Conservation (phyloP, 2,797 vertebrate species). For the Leptodactylus fallax region DNA sequence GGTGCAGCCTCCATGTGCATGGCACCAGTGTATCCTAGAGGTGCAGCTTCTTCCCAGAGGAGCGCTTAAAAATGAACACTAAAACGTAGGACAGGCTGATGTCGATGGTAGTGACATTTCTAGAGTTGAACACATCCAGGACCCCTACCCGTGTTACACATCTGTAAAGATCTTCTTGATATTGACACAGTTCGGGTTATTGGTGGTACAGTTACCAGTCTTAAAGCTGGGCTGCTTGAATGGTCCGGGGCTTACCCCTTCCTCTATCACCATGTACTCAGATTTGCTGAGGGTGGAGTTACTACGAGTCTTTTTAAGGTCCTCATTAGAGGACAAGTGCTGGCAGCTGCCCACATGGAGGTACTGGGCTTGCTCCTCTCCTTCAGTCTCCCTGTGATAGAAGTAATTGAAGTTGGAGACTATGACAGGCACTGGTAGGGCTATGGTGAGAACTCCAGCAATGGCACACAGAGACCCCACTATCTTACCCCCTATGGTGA, state of each 20-base stretch:
- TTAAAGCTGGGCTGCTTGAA: constrained; percentile 88
- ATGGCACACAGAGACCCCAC: constrained; percentile 97
- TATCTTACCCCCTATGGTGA: constrained; percentile 96
- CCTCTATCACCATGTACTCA: constrained; percentile 93
- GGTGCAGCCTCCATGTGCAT: constrained; percentile 60
- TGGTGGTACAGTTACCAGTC: constrained; percentile 81
- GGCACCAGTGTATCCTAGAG: constrained; percentile 54
- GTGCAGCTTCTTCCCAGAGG: constrained; percentile 48
- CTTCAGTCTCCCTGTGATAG: constrained; percentile 97
- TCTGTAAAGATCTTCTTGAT: constrained; percentile 97
- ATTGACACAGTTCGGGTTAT: constrained; percentile 93
- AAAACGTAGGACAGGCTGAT: constrained; percentile 74
- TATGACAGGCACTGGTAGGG: constrained; percentile 95
- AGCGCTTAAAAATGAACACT: constrained; percentile 71
- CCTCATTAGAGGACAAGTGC: constrained; percentile 86
- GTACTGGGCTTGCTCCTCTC: constrained; percentile 93
- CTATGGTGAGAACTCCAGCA: constrained; percentile 95
- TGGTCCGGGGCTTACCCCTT: constrained; percentile 83
- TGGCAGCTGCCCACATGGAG: constrained; percentile 89
- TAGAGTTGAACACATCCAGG: constrained; percentile 55
- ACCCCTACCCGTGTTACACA: constrained; percentile 78
- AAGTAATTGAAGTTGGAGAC: constrained; percentile 99
- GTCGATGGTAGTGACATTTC: constrained; percentile 73
- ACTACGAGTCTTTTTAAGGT: constrained; percentile 88
- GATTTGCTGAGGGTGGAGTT: constrained; percentile 92